A percentile compares a stretch with the other conserved stretches of the same genome.
Evolutionary conservation across 37 sponge, comb jelly and placozoan genomes (phyloP).

Genomic region (Chondrilla cf. caribensis): DNA sequence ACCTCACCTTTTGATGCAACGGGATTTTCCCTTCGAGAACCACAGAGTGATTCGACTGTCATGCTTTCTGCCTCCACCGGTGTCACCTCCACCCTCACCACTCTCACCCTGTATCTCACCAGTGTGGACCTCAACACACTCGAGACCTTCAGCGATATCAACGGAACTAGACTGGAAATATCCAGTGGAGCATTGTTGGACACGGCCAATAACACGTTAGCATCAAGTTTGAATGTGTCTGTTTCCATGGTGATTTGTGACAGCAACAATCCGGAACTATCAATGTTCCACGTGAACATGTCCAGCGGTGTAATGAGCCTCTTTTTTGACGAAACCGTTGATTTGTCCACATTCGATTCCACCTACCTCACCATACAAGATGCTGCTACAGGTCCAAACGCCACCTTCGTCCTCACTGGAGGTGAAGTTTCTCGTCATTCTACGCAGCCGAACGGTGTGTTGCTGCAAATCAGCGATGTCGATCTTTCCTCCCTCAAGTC

Average conservation of each 20-base stretch:
- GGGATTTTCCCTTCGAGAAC: slow-evolving; percentile 30
- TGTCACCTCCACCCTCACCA: slow-evolving; percentile 6
- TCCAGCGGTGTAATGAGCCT: slow-evolving; percentile 57
- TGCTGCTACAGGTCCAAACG: not conserved
- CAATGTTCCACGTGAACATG: slow-evolving; percentile 68
- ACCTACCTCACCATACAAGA: slow-evolving; percentile 53
- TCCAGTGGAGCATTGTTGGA: not conserved
- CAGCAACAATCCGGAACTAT: slow-evolving; percentile 47
- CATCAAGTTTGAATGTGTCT: not conserved
- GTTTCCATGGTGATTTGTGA: slow-evolving; percentile 45
- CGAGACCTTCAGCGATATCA: slow-evolving; percentile 15
- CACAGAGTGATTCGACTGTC: not conserved
- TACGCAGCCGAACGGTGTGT: slow-evolving; percentile 48
- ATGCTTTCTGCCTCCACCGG: not conserved
- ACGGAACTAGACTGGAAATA: not conserved
- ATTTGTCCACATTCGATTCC: slow-evolving; percentile 38
- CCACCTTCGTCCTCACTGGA: slow-evolving; percentile 41
- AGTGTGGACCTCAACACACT: slow-evolving; percentile 38
- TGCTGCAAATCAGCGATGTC: slow-evolving; percentile 41
- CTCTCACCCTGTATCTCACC: slow-evolving; percentile 30
- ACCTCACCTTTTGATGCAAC: not conserved
- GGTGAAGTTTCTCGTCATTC: slow-evolving; percentile 48
- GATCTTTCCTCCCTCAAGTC: slow-evolving; percentile 67
- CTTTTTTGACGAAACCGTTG: slow-evolving; percentile 65
- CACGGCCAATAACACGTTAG: not conserved